phyloP scores from a whole-genome alignment of 2,113 vertebrate genomes.

The Coreoperca whiteheadi region DNA sequence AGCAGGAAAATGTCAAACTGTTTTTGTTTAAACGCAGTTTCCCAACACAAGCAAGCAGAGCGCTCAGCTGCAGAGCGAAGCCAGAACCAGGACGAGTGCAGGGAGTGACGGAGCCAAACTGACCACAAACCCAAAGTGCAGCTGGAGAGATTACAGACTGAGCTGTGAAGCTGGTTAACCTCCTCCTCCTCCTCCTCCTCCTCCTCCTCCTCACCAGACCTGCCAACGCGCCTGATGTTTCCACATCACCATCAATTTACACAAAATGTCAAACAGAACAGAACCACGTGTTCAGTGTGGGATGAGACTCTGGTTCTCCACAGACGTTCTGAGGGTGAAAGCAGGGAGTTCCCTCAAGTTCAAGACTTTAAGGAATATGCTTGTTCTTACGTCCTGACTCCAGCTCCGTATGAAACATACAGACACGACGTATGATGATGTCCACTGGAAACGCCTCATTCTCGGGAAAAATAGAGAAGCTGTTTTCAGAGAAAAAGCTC shows the following conservation, averaged over 20 bases:
- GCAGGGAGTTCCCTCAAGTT: not conserved
- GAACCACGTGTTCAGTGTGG: not conserved
- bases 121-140: conserved; percentile 16
- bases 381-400: too few relatives aligned
- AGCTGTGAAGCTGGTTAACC: not conserved
- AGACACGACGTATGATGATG: too few relatives aligned
- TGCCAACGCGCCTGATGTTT: not conserved
- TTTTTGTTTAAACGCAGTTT: not conserved
- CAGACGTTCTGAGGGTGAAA: not conserved
- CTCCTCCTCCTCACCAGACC: not conserved
- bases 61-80: not conserved
- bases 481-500: too few relatives aligned
- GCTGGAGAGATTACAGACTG: conserved; percentile 20
- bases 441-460: too few relatives aligned
- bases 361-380: not conserved
- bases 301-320: too few relatives aligned
- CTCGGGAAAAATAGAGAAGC: too few relatives aligned
- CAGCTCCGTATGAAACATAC: too few relatives aligned
- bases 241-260: not conserved
- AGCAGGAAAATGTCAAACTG: not conserved
- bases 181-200: not conserved
- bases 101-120: conserved; percentile 18
- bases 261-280: not conserved
- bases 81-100: not conserved
- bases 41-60: not conserved